Conservation (phyloP, 1,140 invertebrate species). For the Aricia agestis region DNA sequence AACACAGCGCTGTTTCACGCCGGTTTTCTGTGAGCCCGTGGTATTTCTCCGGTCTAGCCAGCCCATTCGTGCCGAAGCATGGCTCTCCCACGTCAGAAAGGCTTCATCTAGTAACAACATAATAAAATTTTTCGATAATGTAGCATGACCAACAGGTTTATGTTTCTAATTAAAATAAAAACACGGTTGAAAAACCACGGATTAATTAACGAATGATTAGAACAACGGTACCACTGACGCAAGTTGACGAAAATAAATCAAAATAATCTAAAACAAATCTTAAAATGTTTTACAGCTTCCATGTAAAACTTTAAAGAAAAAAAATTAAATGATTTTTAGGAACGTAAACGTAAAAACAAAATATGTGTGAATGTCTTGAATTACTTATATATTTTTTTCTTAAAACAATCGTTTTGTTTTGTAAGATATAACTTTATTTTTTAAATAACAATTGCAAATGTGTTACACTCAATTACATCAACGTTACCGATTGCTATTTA, state of each 20-base stretch:
- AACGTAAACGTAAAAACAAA: no score
- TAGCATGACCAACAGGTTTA: not conserved
- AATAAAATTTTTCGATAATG: not conserved
- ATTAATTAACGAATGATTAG: conserved; percentile 2
- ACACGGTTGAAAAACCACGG: not conserved
- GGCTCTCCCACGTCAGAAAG: no score
- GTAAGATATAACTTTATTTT: no score
- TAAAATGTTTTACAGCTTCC: not conserved
- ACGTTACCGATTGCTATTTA: conserved; percentile 3
- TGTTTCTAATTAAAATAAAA: conserved; percentile 4
- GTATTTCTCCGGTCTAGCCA: no score
- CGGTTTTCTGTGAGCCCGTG: no score
- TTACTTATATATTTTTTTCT: no score
- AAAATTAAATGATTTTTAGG: not conserved
- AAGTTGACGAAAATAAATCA: not conserved
- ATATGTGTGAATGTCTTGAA: no score
- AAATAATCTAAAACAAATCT: not conserved
- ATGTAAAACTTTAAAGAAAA: not conserved
- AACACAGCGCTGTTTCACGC: no score
- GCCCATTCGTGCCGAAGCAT: no score
- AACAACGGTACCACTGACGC: not conserved
- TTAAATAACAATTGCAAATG: not conserved
- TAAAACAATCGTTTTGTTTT: no score
- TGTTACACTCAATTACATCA: not conserved
- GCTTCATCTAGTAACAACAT: no score